phyloP scores from a whole-genome alignment of 2,797 vertebrate genomes.

The Austrolebias charrua region DNA sequence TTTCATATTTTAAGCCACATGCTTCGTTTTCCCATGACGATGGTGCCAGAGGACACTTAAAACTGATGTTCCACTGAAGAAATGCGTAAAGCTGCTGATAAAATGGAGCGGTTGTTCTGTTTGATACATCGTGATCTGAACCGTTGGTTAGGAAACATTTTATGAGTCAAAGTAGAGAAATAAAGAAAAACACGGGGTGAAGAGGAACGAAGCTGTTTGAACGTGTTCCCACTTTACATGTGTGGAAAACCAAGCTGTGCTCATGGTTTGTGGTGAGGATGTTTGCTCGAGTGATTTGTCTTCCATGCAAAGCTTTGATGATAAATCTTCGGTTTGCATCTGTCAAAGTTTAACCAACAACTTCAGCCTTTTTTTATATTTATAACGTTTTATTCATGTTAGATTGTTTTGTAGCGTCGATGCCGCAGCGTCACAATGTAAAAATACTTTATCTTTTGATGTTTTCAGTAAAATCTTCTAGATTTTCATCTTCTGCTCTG shows the following conservation, averaged over 20 bases:
- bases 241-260: constrained; percentile 62
- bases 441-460: not conserved
- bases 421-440: not conserved
- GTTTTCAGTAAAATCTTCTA: not conserved
- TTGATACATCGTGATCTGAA: constrained; percentile 22
- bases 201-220: constrained; percentile 52
- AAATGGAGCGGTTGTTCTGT: constrained; percentile 4
- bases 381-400: not conserved
- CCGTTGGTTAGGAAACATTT: constrained; percentile 29
- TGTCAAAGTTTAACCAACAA: constrained; percentile 24
- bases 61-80: constrained; percentile 18
- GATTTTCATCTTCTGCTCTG: not conserved
- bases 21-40: constrained; percentile 66
- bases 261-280: constrained; percentile 71
- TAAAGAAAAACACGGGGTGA: not conserved
- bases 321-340: constrained; percentile 34
- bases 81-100: constrained; percentile 6
- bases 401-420: not conserved
- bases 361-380: not conserved
- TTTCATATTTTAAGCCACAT: constrained; percentile 56
- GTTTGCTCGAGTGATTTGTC: constrained; percentile 62
- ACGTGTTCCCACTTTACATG: constrained; percentile 60
- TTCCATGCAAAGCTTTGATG: constrained; percentile 52
- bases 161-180: constrained; percentile 17
- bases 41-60: constrained; percentile 36